Evolutionary conservation across 2,888 invertebrate species (phyloP).

Genomic region (Epinotia bilunana): DNA sequence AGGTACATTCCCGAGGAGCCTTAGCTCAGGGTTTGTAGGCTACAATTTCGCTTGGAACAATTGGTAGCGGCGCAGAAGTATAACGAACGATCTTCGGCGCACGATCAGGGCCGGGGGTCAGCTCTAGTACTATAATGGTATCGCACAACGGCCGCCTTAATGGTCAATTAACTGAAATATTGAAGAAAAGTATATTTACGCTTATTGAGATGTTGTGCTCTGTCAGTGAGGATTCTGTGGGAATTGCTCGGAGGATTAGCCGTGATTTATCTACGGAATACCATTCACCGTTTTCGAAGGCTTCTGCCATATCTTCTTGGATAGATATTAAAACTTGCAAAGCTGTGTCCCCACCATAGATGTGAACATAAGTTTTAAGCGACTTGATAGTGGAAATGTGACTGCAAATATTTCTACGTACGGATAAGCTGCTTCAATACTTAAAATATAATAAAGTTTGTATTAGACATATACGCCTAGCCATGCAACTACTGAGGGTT

Average conservation of each 20-base stretch:
- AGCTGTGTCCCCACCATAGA: not conserved
- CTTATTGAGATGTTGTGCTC: constrained; percentile 42
- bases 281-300: not conserved
- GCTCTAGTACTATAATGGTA: constrained; percentile 57
- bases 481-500: constrained; percentile 2
- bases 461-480: constrained; percentile 2
- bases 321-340: not conserved
- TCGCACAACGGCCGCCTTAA: constrained; percentile 50
- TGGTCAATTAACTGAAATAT: constrained; percentile 45
- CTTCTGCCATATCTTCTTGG: not conserved
- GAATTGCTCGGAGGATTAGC: constrained; percentile 18
- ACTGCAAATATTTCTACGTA: too few species aligned
- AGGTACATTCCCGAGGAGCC: constrained; percentile 55
- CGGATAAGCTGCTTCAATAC: not conserved
- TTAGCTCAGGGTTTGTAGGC: constrained; percentile 58
- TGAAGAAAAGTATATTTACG: constrained; percentile 43
- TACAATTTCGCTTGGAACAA: constrained; percentile 68
- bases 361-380: not conserved
- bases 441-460: constrained; percentile 11
- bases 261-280: not conserved
- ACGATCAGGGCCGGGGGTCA: constrained; percentile 67
- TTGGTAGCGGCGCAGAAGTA: constrained; percentile 73
- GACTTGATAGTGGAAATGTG: not conserved
- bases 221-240: constrained; percentile 33
- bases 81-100: constrained; percentile 66